phyloP scores from a whole-genome alignment of 2,888 invertebrate species.

The Aleiodes leptofemur region DNA sequence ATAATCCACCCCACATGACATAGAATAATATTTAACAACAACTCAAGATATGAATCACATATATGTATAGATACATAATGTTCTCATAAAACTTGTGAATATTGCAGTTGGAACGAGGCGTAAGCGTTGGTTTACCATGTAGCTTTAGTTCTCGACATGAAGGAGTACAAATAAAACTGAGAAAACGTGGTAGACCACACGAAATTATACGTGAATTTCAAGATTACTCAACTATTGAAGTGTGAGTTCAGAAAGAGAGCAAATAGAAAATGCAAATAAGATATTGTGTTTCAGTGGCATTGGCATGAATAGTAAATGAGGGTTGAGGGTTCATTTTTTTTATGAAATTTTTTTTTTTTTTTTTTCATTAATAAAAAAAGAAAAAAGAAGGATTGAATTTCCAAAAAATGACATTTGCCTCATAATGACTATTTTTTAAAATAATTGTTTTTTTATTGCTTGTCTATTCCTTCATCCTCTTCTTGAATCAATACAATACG shows the following conservation, averaged over 20 bases:
- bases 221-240: background rate
- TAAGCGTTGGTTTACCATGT: background rate
- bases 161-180: background rate
- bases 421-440: too few relatives aligned
- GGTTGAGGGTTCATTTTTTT: too few relatives aligned
- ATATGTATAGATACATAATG: slow-evolving; percentile 29
- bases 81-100: slow-evolving; percentile 8
- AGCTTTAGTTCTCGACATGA: slow-evolving; percentile 19
- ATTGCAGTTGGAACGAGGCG: slow-evolving; percentile 19
- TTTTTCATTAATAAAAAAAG: too few relatives aligned
- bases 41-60: slow-evolving; percentile 28
- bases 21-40: slow-evolving; percentile 61
- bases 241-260: background rate
- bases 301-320: too few relatives aligned
- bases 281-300: too few relatives aligned
- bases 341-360: too few relatives aligned
- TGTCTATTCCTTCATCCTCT: background rate
- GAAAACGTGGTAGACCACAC: background rate
- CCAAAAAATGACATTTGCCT: too few relatives aligned
- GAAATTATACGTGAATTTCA: background rate
- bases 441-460: background rate
- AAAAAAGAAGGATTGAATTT: too few relatives aligned
- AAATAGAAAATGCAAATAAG: too few relatives aligned
- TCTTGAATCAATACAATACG: slow-evolving; percentile 2
- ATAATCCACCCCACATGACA: slow-evolving; percentile 62